A percentile compares a stretch with the other conserved stretches of the same genome.
These are phyloP conservation scores for Phortica magna DNA, from an alignment of 2,888 invertebrate species.

Conservation along the genomic window DNA sequence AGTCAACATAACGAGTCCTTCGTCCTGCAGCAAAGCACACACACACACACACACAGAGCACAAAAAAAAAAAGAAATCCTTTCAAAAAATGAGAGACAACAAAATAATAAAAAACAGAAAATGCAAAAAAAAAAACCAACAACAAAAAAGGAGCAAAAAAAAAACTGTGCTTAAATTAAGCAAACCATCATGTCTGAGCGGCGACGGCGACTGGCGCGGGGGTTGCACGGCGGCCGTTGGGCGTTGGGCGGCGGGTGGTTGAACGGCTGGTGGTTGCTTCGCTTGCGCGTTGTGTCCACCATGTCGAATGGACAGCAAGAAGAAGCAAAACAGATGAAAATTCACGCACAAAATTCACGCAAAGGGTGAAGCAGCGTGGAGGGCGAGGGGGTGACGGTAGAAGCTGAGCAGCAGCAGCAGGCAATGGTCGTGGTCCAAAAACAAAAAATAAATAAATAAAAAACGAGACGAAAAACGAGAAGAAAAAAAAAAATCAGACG, in stretches of 20 bases:
- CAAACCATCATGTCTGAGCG: neutral
- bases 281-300: neutral
- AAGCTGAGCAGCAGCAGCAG: neutral
- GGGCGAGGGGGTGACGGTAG: neutral
- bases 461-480: neutral
- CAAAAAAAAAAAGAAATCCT: constrained; percentile 4
- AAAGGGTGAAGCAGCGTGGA: neutral
- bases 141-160: neutral
- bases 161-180: constrained; percentile 12
- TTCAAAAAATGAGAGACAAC: constrained; percentile 8
- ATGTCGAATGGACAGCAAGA: neutral
- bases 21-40: neutral
- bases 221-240: neutral
- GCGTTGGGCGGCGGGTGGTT: neutral
- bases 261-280: no score
- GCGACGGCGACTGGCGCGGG: neutral
- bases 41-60: neutral
- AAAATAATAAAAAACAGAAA: neutral
- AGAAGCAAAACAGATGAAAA: neutral
- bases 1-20: constrained; percentile 2
- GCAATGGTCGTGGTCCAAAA: neutral
- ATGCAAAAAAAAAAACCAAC: neutral
- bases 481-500: neutral
- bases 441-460: no score
- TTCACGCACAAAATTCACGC: neutral